These are phyloP conservation scores for Charaxes varanes DNA, from an alignment of 1,140 invertebrate species.

Conservation along the genomic window DNA sequence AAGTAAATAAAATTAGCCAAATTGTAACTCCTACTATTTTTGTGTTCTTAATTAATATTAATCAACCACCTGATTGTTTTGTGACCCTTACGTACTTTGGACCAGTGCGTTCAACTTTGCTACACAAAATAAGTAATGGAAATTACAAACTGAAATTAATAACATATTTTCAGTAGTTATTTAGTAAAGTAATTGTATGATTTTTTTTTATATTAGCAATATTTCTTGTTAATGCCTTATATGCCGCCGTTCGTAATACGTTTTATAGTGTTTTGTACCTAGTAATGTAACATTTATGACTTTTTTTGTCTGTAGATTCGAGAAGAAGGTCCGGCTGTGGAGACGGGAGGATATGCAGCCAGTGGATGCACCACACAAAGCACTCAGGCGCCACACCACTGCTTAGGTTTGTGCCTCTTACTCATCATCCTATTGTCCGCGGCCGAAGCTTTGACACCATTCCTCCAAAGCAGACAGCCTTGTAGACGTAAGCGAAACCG, in stretches of 20 bases:
- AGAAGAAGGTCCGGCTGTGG: constrained; percentile 36
- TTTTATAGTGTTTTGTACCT: not conserved
- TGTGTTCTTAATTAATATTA: too few relatives aligned
- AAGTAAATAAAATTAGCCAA: too few relatives aligned
- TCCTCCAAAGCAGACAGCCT: constrained; percentile 28
- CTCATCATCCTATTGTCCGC: constrained; percentile 41
- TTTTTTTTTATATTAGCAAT: too few relatives aligned
- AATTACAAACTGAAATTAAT: too few relatives aligned
- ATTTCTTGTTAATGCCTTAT: too few relatives aligned
- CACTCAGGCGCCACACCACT: constrained; percentile 36
- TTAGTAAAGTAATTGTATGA: too few relatives aligned
- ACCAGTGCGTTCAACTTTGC: too few relatives aligned
- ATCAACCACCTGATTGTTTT: too few relatives aligned
- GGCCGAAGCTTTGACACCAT: constrained; percentile 28
- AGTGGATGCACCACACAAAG: constrained; percentile 41
- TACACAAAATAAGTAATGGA: too few relatives aligned
- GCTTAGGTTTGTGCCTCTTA: constrained; percentile 66
- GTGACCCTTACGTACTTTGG: too few relatives aligned
- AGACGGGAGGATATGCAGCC: constrained; percentile 23
- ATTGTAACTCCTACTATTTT: too few relatives aligned
- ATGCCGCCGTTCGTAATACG: not conserved
- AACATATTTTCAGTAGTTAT: too few relatives aligned
- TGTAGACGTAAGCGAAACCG: constrained; percentile 33
- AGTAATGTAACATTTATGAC: not conserved
- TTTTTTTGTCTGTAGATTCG: constrained; percentile 35